Evolutionary conservation across 2,797 vertebrate species (phyloP).

Genomic region (Cyclura pinguis): DNA sequence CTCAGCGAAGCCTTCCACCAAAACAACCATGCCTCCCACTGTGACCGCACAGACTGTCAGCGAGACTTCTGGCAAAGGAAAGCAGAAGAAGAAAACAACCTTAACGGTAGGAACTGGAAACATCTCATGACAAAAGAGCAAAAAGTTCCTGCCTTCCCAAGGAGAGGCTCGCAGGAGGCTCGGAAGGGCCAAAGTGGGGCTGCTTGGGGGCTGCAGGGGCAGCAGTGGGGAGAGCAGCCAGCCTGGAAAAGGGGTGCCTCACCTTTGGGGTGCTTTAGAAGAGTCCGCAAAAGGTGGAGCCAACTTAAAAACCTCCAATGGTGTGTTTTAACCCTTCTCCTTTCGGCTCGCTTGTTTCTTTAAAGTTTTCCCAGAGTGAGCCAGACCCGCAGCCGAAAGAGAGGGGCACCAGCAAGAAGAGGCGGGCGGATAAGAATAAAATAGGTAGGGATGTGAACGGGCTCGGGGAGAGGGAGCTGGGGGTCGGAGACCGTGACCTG

Average conservation of each 20-base stretch:
- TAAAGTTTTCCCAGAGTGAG: slow-evolving; percentile 13
- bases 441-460: background rate
- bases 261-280: background rate
- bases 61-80: background rate
- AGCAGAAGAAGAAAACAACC: slow-evolving; percentile 13
- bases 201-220: background rate
- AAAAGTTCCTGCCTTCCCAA: too few relatives aligned
- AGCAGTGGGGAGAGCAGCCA: background rate
- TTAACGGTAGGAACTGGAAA: background rate
- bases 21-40: background rate
- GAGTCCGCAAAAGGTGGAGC: background rate
- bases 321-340: too few relatives aligned
- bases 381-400: background rate
- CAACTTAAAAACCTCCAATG: background rate
- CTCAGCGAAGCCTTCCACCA: background rate
- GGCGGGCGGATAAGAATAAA: background rate
- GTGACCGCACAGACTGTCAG: background rate
- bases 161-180: too few relatives aligned
- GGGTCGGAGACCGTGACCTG: too few relatives aligned
- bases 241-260: too few relatives aligned
- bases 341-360: too few relatives aligned
- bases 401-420: slow-evolving; percentile 20
- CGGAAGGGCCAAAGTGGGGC: too few relatives aligned
- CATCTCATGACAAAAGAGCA: too few relatives aligned
- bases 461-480: too few relatives aligned